Evolutionary conservation across 2,888 invertebrate species (phyloP), one percentile per base, ranked within the genome.

Genomic region (Hypolimnas misippus): DNA sequence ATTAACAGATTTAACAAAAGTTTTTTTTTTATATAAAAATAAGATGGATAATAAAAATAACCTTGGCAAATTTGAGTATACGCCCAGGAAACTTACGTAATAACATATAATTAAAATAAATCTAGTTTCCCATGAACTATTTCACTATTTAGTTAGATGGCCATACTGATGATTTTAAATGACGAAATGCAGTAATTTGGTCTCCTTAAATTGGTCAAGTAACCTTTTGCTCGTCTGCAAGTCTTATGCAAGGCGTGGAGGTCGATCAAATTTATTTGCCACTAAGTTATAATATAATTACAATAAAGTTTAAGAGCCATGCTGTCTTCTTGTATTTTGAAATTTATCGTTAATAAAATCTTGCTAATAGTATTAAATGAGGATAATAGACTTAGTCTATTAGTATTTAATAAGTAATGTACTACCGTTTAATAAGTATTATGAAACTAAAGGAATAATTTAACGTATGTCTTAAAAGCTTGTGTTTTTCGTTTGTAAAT

Each of bases 161-260:
- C 51, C 33, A 49, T 38, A 51, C 46, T 42, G n/a, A n/a, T n/a
- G n/a, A 56, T 56, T 50, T 42, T 54, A 68, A 82, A 16, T 46
- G 78, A 74, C 69, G 82, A 75, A 80, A 86, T 72, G 55, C 66
- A 69, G 70, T 73, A 75, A 75, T 78, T 71, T 76, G 74, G 74
- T 67, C 73, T 77, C 73, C 72, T 73, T 79, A 81, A 83, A 86
- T 86, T 83, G 81, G 75, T 77, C 81, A 83, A 79, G 80, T 86
- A 82, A 84, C 87, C 86, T 87, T 86, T 86, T 69, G 69, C 71
- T 68, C 69, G 57, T 60, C 63, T 64, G 59, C 62, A 40, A 46
- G 31, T 21, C 49, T 66, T 62, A n/a, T 38, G 66, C 63, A 66
- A 68, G 50, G 53, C 40, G 16, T 49, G 35, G 61, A 66, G 63